phyloP scores from a whole-genome alignment of 1,140 invertebrate species.

The Drosophila parvula region DNA sequence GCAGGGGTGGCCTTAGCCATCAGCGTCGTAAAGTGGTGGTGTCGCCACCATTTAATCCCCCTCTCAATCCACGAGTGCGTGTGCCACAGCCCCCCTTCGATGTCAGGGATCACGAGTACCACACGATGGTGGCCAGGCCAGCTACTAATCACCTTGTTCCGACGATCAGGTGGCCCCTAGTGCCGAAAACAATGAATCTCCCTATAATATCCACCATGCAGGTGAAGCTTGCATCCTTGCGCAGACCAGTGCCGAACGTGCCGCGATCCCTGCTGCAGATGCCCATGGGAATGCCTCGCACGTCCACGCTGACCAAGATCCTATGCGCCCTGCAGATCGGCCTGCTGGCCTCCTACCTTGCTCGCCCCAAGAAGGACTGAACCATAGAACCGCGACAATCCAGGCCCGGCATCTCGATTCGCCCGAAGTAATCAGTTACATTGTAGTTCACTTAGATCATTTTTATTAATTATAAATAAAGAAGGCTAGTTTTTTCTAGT shows the following conservation, averaged over 20 bases:
- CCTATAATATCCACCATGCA: slow-evolving; percentile 2
- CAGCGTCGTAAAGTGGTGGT: slow-evolving; percentile 22
- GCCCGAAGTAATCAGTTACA: neutral
- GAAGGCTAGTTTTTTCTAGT: neutral
- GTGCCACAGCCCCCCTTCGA: slow-evolving; percentile 66
- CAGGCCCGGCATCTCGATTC: neutral
- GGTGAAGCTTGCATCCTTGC: neutral
- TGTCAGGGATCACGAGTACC: slow-evolving; percentile 62
- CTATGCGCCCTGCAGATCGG: slow-evolving; percentile 57
- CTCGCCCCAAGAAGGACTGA: slow-evolving; percentile 26
- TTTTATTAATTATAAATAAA: slow-evolving; percentile 17
- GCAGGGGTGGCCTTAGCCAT: neutral
- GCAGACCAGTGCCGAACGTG: neutral
- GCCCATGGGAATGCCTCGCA: slow-evolving; percentile 24
- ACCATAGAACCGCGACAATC: neutral
- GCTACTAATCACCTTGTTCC: slow-evolving; percentile 9
- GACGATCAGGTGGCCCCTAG: neutral
- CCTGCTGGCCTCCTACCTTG: slow-evolving; percentile 44
- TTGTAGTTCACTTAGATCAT: neutral
- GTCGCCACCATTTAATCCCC: slow-evolving; percentile 50
- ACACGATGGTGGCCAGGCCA: slow-evolving; percentile 34
- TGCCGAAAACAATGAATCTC: neutral
- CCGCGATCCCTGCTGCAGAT: slow-evolving; percentile 17
- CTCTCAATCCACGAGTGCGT: slow-evolving; percentile 62
- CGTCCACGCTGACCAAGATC: slow-evolving; percentile 28